phyloP scores from a whole-genome alignment of 2,113 vertebrate genomes.

The Mormyrus iriodes region DNA sequence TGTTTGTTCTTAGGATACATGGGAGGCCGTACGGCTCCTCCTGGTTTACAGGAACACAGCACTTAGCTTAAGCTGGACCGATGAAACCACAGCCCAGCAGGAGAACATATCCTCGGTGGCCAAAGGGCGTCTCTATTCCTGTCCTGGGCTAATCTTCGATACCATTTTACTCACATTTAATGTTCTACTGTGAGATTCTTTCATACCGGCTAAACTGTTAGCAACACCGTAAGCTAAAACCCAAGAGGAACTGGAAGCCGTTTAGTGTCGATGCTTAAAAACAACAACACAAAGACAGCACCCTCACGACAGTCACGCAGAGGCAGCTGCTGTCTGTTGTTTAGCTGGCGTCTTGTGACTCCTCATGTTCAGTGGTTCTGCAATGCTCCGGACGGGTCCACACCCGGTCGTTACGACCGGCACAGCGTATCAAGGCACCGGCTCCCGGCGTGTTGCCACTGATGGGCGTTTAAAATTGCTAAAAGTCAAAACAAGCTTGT shows the following conservation, averaged over 20 bases:
- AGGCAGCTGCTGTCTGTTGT: not conserved
- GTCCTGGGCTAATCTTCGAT: no score
- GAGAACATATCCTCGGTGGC: not conserved
- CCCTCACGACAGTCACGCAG: not conserved
- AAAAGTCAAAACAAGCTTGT: not conserved
- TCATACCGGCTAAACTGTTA: not conserved
- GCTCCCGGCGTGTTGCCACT: not conserved
- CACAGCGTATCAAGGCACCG: not conserved
- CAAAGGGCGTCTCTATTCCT: no score
- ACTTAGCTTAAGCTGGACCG: not conserved
- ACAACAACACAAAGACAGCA: not conserved
- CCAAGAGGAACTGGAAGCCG: not conserved
- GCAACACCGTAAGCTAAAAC: not conserved
- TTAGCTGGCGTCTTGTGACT: not conserved
- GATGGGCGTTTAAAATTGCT: not conserved
- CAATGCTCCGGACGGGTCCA: not conserved
- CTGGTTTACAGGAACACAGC: not conserved
- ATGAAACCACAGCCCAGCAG: not conserved
- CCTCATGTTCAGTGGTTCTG: not conserved
- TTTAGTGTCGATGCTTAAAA: not conserved
- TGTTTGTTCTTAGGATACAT: not conserved
- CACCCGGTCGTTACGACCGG: not conserved
- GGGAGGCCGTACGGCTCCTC: not conserved
- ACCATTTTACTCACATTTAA: no score
- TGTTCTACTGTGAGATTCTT: not conserved